A percentile compares a stretch with the other conserved stretches of the same genome.
These are phyloP conservation scores for Linyphia triangularis DNA, from an alignment of 2,888 invertebrate species.

Conservation along the genomic window DNA sequence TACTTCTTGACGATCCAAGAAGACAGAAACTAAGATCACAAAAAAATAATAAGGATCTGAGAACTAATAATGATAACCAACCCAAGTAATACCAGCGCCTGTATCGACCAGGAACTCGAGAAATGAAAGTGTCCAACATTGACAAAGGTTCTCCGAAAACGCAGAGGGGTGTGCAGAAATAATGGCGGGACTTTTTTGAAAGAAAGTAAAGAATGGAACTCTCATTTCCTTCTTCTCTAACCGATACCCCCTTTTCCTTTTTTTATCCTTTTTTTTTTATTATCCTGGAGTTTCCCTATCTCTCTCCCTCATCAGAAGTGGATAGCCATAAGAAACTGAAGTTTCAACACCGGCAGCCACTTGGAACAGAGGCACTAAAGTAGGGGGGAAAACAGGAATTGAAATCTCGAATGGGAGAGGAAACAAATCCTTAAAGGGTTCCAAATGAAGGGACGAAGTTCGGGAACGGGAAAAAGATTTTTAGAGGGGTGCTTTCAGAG, in stretches of 20 bases:
- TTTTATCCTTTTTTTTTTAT: not conserved
- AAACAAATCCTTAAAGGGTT: conserved; percentile 41
- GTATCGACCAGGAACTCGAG: conserved; percentile 19
- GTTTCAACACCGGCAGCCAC: not conserved
- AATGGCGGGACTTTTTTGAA: not conserved
- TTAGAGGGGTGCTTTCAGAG: not conserved
- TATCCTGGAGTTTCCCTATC: not conserved
- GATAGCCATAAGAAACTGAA: not conserved
- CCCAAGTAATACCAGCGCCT: conserved; percentile 3
- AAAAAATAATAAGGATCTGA: not conserved
- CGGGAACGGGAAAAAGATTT: conserved; percentile 27
- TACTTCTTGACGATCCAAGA: not conserved
- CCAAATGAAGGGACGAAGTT: conserved; percentile 28
- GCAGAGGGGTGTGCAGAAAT: not conserved
- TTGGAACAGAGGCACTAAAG: conserved; percentile 15
- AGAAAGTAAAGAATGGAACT: not conserved
- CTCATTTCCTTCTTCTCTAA: conserved; percentile 29
- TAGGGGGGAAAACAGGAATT: conserved; percentile 31
- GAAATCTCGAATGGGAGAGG: conserved; percentile 28
- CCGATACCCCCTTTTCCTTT: not conserved
- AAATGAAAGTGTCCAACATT: conserved; percentile 30
- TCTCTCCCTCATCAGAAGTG: not conserved
- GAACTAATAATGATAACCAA: conserved; percentile 39
- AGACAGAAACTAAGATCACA: conserved; percentile 37
- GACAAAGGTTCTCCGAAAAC: conserved; percentile 16